Percentiles rank a stretch among this genome's conserved stretches.
phyloP scores from a whole-genome alignment of 30 jellyfish, hydroid and myxozoan species.

The Aurelia sp. region DNA sequence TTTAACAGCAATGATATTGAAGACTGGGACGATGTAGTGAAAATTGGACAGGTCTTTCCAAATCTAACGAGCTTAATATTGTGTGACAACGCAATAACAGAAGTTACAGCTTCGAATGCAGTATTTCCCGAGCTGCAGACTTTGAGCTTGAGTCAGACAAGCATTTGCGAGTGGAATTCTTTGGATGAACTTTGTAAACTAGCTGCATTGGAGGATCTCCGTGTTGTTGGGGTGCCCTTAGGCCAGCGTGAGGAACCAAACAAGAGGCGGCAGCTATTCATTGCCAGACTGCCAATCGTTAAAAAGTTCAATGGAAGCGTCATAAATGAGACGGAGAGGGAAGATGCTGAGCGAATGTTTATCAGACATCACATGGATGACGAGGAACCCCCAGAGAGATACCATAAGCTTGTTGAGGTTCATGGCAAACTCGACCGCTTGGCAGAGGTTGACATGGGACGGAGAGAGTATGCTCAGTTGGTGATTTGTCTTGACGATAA shows the following conservation, averaged over 20 bases:
- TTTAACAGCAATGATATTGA: constrained; percentile 63
- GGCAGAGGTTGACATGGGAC: constrained; percentile 84
- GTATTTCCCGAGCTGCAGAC: constrained; percentile 53
- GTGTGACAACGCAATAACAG: constrained; percentile 68
- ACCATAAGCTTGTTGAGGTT: constrained; percentile 73
- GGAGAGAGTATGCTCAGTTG: constrained; percentile 20
- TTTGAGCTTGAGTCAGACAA: constrained; percentile 78
- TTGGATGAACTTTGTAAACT: constrained; percentile 73
- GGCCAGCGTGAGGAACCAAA: constrained; percentile 57
- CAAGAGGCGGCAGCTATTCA: constrained; percentile 64
- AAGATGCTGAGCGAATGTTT: constrained; percentile 90
- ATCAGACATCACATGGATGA: constrained; percentile 77
- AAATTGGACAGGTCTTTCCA: constrained; percentile 76
- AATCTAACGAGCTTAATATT: constrained; percentile 49
- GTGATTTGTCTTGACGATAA: constrained; percentile 2
- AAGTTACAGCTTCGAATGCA: constrained; percentile 19
- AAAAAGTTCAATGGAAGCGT: constrained; percentile 80
- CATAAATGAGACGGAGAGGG: constrained; percentile 71
- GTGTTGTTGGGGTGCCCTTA: constrained; percentile 79
- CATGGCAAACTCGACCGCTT: constrained; percentile 79
- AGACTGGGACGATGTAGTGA: constrained; percentile 66
- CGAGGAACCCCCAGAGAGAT: constrained; percentile 78
- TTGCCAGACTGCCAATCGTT: constrained; percentile 80
- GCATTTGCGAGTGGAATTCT: constrained; percentile 74
- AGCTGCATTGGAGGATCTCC: constrained; percentile 71